Conservation (phyloP, 2,113 vertebrate species). For the Nesogale talazaci region DNA sequence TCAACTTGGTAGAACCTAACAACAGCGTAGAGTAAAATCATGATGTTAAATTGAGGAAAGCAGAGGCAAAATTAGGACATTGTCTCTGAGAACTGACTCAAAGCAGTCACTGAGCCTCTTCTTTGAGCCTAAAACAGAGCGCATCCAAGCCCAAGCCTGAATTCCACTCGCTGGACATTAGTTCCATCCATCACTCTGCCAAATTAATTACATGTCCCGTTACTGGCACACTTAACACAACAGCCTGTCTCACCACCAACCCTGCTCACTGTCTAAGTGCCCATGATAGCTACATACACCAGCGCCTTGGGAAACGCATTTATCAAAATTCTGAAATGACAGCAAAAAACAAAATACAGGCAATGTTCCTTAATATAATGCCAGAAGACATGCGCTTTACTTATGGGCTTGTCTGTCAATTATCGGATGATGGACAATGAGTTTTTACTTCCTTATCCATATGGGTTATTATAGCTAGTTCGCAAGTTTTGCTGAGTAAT, state of each 20-base stretch:
- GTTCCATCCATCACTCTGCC: neutral
- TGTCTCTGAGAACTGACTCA: neutral
- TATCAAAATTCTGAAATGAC: slow-evolving; percentile 3
- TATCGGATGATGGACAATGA: neutral
- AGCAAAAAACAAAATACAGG: neutral
- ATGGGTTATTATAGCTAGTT: neutral
- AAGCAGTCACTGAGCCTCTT: too few species aligned
- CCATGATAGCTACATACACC: neutral
- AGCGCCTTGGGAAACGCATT: neutral
- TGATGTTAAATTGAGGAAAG: neutral
- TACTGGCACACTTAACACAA: neutral
- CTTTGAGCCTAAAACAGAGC: neutral
- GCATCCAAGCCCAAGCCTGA: neutral
- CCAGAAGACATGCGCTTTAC: neutral
- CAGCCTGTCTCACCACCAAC: too few species aligned
- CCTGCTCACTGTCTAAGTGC: neutral
- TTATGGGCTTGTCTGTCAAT: neutral
- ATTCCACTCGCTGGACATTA: neutral
- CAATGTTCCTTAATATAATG: neutral
- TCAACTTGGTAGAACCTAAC: too few species aligned
- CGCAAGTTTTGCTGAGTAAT: too few species aligned
- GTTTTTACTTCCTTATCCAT: neutral
- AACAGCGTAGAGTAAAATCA: too few species aligned
- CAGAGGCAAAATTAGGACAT: neutral
- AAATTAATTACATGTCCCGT: neutral